Percentiles rank a stretch among this genome's conserved stretches.
phyloP scores from a whole-genome alignment of 2,888 invertebrate genomes.

The Drosophila multiciliata region DNA sequence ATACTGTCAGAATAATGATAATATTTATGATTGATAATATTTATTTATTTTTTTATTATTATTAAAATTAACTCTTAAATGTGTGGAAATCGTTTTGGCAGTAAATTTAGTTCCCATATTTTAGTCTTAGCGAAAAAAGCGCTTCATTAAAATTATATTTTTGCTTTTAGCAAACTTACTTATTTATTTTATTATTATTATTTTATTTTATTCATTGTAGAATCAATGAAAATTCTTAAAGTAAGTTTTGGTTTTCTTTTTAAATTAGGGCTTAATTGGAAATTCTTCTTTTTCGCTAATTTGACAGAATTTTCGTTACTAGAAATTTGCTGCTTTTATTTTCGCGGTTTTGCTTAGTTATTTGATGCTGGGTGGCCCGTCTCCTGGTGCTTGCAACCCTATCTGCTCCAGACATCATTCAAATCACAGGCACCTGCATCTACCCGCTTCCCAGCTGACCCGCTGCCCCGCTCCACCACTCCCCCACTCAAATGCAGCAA shows the following conservation, averaged over 20 bases:
- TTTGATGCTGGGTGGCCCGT: not conserved
- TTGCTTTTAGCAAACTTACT: not conserved
- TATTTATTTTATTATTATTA: too few relatives aligned
- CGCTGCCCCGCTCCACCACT: too few relatives aligned
- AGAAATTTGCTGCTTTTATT: not conserved
- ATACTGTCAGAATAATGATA: too few relatives aligned
- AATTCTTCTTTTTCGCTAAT: not conserved
- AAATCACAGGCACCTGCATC: slow-evolving; percentile 31
- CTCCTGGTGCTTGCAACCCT: not conserved
- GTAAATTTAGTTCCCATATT: not conserved
- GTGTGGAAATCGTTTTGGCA: not conserved
- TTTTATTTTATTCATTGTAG: not conserved
- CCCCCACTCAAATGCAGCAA: not conserved
- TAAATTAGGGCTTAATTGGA: not conserved
- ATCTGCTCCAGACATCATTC: slow-evolving; percentile 14
- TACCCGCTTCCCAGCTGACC: not conserved
- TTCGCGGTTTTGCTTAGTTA: slow-evolving; percentile 18
- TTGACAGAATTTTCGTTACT: not conserved
- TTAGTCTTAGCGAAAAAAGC: not conserved
- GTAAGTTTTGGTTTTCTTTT: not conserved
- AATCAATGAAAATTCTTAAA: not conserved
- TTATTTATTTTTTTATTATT: not conserved
- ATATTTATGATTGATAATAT: not conserved
- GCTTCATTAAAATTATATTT: not conserved
- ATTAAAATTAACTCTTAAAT: not conserved